Evolutionary conservation across 2,888 invertebrate species (phyloP).

Genomic region (Ametastegia equiseti): DNA sequence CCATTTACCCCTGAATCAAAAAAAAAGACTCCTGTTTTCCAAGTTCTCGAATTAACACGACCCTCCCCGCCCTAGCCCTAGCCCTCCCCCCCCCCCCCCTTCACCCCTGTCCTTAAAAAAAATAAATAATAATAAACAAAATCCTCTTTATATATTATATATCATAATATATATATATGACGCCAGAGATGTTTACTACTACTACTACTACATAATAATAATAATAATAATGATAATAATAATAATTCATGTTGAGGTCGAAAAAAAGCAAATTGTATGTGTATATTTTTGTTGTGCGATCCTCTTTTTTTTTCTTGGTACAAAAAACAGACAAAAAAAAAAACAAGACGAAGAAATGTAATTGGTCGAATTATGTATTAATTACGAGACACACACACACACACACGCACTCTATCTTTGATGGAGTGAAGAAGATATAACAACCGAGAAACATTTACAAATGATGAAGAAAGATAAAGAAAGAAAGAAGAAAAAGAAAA

Average conservation of each 20-base stretch:
- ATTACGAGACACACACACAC: too few relatives aligned
- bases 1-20: constrained; percentile 46
- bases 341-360: not conserved
- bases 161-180: constrained; percentile 57
- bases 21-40: too few relatives aligned
- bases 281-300: constrained; percentile 58
- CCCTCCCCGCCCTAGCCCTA: constrained; percentile 45
- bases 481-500: not conserved
- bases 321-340: not conserved
- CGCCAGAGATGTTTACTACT: constrained; percentile 60
- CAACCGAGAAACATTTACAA: too few relatives aligned
- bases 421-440: too few relatives aligned
- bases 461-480: not conserved
- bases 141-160: constrained; percentile 57
- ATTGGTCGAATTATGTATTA: too few relatives aligned
- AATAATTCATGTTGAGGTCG: constrained; percentile 62
- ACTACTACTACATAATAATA: constrained; percentile 45
- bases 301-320: constrained; percentile 42
- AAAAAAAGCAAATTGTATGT: constrained; percentile 56
- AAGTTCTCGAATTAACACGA: too few relatives aligned
- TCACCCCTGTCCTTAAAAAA: constrained; percentile 49
- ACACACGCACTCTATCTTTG: too few relatives aligned
- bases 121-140: constrained; percentile 39
- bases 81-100: constrained; percentile 49
- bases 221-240: too few relatives aligned